Evolutionary conservation across 2,888 invertebrate genomes (phyloP), one percentile per base, ranked within the genome.

Genomic region (Sceliomorpha sp.): DNA sequence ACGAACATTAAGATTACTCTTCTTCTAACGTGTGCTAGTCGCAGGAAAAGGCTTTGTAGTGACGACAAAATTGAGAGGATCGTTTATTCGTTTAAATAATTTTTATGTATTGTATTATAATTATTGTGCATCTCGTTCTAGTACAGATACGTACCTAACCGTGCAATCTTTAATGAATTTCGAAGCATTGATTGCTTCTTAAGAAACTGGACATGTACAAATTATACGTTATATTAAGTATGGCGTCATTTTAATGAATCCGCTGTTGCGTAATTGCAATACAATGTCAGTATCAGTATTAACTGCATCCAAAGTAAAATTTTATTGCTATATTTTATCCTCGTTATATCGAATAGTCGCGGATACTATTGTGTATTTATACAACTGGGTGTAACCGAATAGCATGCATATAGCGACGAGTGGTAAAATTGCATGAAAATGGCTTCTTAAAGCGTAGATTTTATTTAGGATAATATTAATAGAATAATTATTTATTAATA

Each of bases 281-380:
- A 53, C 17, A 59, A 53, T 34, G 47, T 63, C 69, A 69, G 69
- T 34, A 42, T 63, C 69, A 69, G 69, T 69, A 69, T 69, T 69
- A 69, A 63, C 37, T 48, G 37, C 55, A 58, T 48, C 69, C 58
- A 69, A 69, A 69, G 69, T 63, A 32, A 58, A 62, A 56, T 40
- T 37, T n/a, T 50, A 27, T 15, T n/a, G 14, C 26, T 20, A 13
- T 20, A 2, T 10, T 24, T 34, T 32, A 45, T 51, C 15, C 40
- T 58, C 34, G 55, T 67, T 55, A 39, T 48, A 24, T 26, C 8
- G 14, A 36, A 13, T 53, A 26, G 56, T 31, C 42, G 24, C 20
- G 32, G 47, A 55, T 63, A 55, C 27, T 40, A 47, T 67, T 45
- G 40, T 53, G 47, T 31, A 42, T 42, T 67, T 8, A 24, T 40